Conservation (phyloP, 2,888 invertebrate species). For the Gastracanthus pulcherrimus region DNA sequence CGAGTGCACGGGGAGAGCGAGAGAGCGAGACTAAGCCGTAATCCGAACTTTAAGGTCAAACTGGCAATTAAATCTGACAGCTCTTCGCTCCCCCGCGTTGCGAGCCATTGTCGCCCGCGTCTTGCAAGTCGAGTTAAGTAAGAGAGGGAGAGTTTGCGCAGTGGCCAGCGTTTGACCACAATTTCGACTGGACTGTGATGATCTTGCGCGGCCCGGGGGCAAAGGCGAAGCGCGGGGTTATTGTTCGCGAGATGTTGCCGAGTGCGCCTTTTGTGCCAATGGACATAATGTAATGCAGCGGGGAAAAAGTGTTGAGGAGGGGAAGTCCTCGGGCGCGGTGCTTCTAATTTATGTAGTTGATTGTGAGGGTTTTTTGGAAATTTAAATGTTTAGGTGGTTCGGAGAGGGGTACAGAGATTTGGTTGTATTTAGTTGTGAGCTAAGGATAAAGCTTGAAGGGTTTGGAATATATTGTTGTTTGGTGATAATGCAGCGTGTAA, state of each 20-base stretch:
- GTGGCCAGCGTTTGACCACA: neutral
- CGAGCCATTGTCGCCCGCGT: constrained; percentile 11
- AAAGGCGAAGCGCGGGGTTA: neutral
- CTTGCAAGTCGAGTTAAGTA: neutral
- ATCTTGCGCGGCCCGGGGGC: neutral
- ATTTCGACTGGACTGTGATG: neutral
- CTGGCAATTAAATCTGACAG: constrained; percentile 46
- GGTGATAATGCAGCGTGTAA: too few species aligned
- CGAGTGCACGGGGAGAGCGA: neutral
- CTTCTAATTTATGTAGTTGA: neutral
- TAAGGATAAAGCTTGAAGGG: too few species aligned
- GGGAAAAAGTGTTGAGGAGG: neutral
- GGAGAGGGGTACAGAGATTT: neutral
- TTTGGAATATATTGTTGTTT: too few species aligned
- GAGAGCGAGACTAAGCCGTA: neutral
- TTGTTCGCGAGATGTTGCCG: neutral
- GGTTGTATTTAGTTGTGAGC: neutral
- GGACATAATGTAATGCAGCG: neutral
- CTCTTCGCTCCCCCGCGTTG: too few species aligned
- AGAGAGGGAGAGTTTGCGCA: neutral
- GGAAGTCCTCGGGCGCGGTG: neutral
- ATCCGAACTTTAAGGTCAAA: constrained; percentile 45
- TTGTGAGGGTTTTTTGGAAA: neutral
- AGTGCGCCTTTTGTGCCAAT: neutral
- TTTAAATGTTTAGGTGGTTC: neutral